Base-by-base conservation (phyloP, 2,888 invertebrate species). In the Drosophila anomelani region DNA sequence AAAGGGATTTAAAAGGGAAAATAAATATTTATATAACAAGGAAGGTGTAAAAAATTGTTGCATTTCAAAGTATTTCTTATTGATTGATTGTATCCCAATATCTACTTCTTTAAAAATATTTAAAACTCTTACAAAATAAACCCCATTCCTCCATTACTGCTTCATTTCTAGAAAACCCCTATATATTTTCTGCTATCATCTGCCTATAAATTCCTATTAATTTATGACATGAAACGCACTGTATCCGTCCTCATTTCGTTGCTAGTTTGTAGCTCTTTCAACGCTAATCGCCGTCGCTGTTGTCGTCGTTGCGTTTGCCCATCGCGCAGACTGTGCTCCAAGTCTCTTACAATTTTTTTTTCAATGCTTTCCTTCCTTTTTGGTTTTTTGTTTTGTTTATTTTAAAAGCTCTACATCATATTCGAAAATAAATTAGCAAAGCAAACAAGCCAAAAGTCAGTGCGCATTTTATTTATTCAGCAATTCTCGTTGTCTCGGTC, bases 351-450 rank as follows among this genome's bases (percentile, higher is more conserved):
- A 51, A 20, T 55, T 29, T 46, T 66, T 67, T 56, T 49, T 53
- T 59, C 67, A 63, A 23, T 49, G 61, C 61, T 60, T 47, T 71
- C 63, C 53, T 58, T 69, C 62, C 20, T 46, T 36, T 41, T 74
- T 36, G 56, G 26, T 26, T 26, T 41, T 53, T 53, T 61, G 38
- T 56, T 49, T 38, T 84, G 85, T 84, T 84, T 84, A 87, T 87
- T 87, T 84, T 77, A 82, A 85, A 87, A 84, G 85, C 87, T 84
- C 87, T 86, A 84, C 84, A 86, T 84, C 87, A 84, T 86, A 85
- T 86, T 84, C 87, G 76, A 84, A 84, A 84, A 84, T 87, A 84
- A 84, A 85, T 87, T 87, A 82, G 79, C 82, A 76, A 80, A 81
- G 75, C 81, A 84, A 73, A 78, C 82, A 76, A 80, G 80, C 72